Conservation (phyloP, 1,140 invertebrate genomes). For the Xylocopa sonorina region DNA sequence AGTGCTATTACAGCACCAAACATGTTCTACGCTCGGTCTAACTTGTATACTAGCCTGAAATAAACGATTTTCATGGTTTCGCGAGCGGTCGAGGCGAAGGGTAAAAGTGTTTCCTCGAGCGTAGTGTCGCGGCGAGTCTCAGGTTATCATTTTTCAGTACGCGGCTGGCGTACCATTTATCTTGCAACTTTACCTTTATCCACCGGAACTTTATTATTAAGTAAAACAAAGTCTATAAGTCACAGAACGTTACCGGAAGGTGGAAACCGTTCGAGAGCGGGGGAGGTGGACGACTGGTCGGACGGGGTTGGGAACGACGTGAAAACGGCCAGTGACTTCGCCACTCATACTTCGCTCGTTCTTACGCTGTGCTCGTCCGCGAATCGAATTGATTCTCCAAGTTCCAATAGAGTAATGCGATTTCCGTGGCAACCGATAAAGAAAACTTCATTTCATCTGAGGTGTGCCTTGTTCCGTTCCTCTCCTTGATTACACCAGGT, state of each 20-base stretch:
- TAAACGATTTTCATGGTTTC: slow-evolving; percentile 66
- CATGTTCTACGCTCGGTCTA: slow-evolving; percentile 25
- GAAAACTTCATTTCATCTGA: slow-evolving; percentile 44
- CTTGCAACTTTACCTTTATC: slow-evolving; percentile 51
- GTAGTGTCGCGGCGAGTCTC: slow-evolving; percentile 39
- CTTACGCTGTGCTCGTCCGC: slow-evolving; percentile 31
- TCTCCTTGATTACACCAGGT: slow-evolving; percentile 1
- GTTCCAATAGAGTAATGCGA: slow-evolving; percentile 51
- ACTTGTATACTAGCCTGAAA: slow-evolving; percentile 29
- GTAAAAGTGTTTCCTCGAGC: slow-evolving; percentile 15
- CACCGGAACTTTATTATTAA: slow-evolving; percentile 68
- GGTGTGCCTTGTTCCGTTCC: not conserved
- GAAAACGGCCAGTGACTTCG: slow-evolving; percentile 40
- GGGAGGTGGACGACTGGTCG: not conserved
- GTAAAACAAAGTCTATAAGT: slow-evolving; percentile 68
- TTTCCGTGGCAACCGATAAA: slow-evolving; percentile 40
- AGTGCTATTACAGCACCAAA: not conserved
- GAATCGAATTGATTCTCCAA: slow-evolving; percentile 67
- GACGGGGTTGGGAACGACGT: not conserved
- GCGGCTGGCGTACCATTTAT: slow-evolving; percentile 38
- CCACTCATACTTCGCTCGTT: slow-evolving; percentile 32
- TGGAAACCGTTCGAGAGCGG: not conserved
- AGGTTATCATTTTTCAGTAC: slow-evolving; percentile 43
- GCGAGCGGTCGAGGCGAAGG: slow-evolving; percentile 1
- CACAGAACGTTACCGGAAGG: slow-evolving; percentile 25